These are phyloP conservation scores for Plecotus auritus DNA, from an alignment of 2,113 vertebrate genomes.

Conservation along the genomic window DNA sequence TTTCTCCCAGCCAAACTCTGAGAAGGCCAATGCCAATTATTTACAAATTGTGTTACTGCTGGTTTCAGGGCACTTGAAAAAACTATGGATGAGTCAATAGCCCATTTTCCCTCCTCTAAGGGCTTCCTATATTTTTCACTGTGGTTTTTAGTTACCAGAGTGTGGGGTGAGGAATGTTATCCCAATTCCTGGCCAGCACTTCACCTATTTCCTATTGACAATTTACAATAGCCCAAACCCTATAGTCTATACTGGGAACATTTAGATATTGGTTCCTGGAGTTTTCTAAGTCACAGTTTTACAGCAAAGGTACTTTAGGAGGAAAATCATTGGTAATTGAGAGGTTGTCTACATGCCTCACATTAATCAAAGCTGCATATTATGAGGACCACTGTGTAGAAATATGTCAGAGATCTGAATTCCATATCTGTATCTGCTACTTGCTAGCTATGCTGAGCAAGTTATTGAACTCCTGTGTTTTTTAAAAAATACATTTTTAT, in stretches of 20 bases:
- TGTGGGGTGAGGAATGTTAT: neutral
- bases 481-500: no score
- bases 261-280: neutral
- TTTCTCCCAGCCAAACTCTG: neutral
- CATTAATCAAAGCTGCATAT: neutral
- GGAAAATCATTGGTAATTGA: neutral
- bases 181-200: neutral
- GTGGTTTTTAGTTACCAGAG: neutral
- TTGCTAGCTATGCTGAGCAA: neutral
- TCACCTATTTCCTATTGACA: neutral
- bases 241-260: neutral
- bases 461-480: neutral
- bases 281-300: neutral
- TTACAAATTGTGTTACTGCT: neutral
- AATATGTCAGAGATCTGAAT: neutral
- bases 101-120: neutral
- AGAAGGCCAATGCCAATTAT: neutral
- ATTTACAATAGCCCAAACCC: neutral
- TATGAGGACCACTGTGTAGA: neutral
- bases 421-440: neutral
- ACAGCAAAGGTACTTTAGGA: neutral
- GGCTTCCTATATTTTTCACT: neutral
- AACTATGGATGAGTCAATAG: neutral
- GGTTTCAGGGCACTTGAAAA: neutral
- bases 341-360: neutral